Base-by-base conservation (phyloP, 2,113 vertebrate species). In the Anarrhichthys ocellatus region DNA sequence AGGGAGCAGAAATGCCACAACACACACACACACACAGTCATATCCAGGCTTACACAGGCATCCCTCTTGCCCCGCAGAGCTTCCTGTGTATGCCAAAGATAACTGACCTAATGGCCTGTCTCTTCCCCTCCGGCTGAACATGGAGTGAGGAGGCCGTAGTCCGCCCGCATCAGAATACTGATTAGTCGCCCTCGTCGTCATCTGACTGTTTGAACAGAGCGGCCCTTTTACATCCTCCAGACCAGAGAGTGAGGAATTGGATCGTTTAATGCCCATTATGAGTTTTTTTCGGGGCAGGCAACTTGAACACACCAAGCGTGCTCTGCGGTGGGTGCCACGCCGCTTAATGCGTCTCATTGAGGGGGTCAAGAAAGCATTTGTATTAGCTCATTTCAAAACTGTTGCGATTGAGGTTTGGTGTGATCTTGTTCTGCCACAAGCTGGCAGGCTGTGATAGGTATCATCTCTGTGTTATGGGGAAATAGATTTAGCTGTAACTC, bases 11-110 rank as follows among this genome's bases (percentile, higher is more conserved):
- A 92, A 89, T 88, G 88, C 82, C 90, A 92, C 82, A 70, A 34
- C 54, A 71, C 15, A 64, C 56, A 72, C 40, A 76, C 50, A 63
- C 42, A 36, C 56, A 72, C 14, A 66, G 73, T 85, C 66, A 78
- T 70, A 82, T 82, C 80, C 88, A 82, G 69, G 77, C 75, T 29
- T 56, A 34, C 82, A 76, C 72, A 85, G 78, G 75, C 85, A 84
- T 83, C 84, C 71, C 71, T 84, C 63, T 73, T 74, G 82, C 87
- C 84, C 80, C 10, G 73, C 80, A 78, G 86, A 81, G 86, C 88
- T 91, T 93, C 93, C 91, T 92, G 93, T 88, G 86, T 86, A 85
- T 72, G 84, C 89, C 91, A 89, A 90, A 94, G 90, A 93, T 92
- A 93, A 92, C 85, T 92, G 94, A 93, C 92, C 92, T 67, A 80